phyloP scores from a whole-genome alignment of 2,113 vertebrate genomes.

The Lichenostomus cassidix region DNA sequence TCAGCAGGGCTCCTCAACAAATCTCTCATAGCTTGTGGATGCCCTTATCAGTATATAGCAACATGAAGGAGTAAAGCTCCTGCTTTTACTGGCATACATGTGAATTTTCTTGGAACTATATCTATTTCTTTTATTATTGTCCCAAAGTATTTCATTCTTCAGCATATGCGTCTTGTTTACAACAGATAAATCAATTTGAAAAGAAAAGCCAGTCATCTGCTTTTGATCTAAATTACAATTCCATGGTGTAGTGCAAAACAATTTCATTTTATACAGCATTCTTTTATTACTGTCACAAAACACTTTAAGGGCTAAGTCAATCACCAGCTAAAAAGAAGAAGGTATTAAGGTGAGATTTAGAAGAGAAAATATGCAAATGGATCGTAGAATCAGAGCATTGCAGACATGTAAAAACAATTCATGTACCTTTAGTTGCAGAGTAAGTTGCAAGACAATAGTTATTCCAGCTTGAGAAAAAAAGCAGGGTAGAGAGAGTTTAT shows the following conservation, averaged over 20 bases:
- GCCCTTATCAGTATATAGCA: background rate
- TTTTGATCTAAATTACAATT: slow-evolving; percentile 20
- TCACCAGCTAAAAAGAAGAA: background rate
- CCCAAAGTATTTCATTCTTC: background rate
- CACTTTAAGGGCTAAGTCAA: background rate
- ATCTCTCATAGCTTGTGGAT: background rate
- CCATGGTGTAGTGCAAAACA: background rate
- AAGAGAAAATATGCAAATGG: background rate
- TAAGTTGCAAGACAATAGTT: background rate
- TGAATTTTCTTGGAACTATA: background rate
- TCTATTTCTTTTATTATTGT: background rate
- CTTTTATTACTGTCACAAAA: background rate
- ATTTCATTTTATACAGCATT: background rate
- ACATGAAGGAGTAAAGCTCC: background rate
- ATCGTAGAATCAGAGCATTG: background rate
- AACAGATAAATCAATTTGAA: background rate
- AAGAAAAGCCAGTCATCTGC: background rate
- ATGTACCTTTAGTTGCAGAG: background rate
- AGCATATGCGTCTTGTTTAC: background rate
- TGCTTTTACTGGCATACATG: background rate
- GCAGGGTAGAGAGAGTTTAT: background rate
- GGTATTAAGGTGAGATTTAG: background rate
- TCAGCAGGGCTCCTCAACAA: background rate
- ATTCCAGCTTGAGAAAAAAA: background rate
- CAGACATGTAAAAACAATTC: background rate